A percentile compares a stretch with the other conserved stretches of the same genome.
These are phyloP conservation scores for Orthonevra nobilis DNA, from an alignment of 2,888 invertebrate species.

Conservation along the genomic window DNA sequence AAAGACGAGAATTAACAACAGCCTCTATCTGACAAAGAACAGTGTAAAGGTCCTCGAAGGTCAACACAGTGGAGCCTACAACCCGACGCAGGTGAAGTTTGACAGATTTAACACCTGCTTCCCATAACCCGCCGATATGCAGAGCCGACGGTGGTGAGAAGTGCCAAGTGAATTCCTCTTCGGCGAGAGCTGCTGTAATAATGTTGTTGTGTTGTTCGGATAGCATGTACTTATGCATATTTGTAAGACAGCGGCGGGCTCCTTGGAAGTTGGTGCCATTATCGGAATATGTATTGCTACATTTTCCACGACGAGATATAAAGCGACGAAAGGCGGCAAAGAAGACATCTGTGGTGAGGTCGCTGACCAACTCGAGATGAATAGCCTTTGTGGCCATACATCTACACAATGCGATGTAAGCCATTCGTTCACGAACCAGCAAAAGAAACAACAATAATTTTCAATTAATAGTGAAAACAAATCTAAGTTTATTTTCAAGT, in stretches of 20 bases:
- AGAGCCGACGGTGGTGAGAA: background rate
- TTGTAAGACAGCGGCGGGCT: no score
- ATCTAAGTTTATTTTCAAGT: no score
- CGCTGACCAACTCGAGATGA: background rate
- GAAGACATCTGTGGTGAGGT: background rate
- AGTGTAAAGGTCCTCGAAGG: background rate
- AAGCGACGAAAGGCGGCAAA: background rate
- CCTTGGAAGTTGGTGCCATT: background rate
- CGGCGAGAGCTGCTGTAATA: background rate
- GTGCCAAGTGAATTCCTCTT: no score
- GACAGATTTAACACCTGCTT: no score
- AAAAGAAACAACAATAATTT: no score
- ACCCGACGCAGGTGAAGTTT: no score
- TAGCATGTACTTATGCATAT: background rate
- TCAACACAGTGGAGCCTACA: no score
- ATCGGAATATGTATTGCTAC: background rate
- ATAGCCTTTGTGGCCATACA: background rate
- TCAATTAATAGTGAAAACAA: no score
- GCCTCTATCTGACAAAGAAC: background rate
- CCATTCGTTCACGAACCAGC: no score
- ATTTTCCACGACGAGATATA: background rate
- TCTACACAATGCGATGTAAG: background rate
- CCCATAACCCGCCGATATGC: background rate
- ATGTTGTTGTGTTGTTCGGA: background rate
- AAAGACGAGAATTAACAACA: background rate